Conservation (phyloP, 2,113 vertebrate species). For the Piaya cayana region DNA sequence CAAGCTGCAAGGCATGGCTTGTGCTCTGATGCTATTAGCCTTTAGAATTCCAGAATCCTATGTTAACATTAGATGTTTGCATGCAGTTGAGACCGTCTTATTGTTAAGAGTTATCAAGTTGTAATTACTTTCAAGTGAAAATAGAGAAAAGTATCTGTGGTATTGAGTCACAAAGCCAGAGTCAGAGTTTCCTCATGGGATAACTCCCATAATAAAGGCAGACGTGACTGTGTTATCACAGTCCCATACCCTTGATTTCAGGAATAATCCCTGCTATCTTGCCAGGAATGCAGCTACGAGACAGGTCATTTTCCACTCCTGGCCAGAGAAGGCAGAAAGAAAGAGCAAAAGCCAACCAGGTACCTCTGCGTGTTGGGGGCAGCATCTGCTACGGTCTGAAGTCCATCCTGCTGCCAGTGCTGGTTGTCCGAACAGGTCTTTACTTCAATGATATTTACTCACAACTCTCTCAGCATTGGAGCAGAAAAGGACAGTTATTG, state of each 20-base stretch:
- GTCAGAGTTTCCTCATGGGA: neutral
- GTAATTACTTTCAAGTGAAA: neutral
- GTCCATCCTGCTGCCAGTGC: fast-evolving
- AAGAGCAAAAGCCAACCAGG: neutral
- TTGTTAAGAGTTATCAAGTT: neutral
- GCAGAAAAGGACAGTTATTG: neutral
- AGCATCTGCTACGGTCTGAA: fast-evolving
- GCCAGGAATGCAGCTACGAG: neutral
- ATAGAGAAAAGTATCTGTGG: neutral
- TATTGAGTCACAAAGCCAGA: neutral
- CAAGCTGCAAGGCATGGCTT: neutral
- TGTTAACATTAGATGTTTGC: neutral
- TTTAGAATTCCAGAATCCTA: neutral
- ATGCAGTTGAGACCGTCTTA: neutral
- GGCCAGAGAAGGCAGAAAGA: neutral
- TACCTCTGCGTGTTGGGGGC: fast-evolving
- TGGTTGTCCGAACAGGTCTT: neutral
- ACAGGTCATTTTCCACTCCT: neutral
- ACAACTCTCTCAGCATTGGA: neutral
- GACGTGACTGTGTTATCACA: fast-evolving
- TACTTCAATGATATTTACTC: neutral
- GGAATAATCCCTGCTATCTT: neutral
- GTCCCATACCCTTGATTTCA: neutral
- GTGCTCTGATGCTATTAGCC: neutral
- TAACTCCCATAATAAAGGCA: neutral